Base-by-base conservation (phyloP, 1,140 invertebrate species). In the Ceratitis capitata region DNA sequence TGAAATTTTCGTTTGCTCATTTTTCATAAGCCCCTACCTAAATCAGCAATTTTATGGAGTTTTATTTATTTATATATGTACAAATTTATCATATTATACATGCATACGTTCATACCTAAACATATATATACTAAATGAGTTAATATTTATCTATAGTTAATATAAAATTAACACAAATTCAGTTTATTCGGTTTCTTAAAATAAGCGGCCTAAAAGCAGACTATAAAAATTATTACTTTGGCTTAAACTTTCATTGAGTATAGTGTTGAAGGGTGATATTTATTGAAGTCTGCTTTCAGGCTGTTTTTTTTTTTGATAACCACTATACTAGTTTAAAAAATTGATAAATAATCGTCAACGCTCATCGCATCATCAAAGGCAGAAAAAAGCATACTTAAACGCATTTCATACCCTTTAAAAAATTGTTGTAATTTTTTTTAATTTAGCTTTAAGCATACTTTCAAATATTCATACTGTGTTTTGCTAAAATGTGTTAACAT, bases 391-490 rank as follows among this genome's bases (percentile, higher is more conserved):
- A n/a, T 69, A 69, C 19, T 35, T 3, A 39, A 69, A 69, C n/a
- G 58, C 61, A 39, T 69, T 35, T n/a, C 61, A 69, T 69, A 5
- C 32, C n/a, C 12, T 19, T 14, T 29, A 69, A 69, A 19, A 61
- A 32, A 29, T 58, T 61, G 14, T 53, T 53, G 61, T 39, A 32
- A 16, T 16, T 39, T 39, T 53, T 69, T 35, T n/a, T 6, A 39
- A 69, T 29, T 35, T 69, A 69, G 6, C 14, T 56, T 53, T 29
- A 53, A 83, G 29, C 23, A n/a, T n/a, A 23, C 32, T 35, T 51
- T 51, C 82, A 53, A 61, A 64, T 78, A 87, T 89, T 90, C 89
- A 91, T 86, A 88, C 89, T 90, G 89, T 91, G 89, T 91, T 90
- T 91, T 89, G 89, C 89, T 85, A 84, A 58, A 53, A 26, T 86